A percentile compares a stretch with the other conserved stretches of the same genome.
Conservation (phyloP, 2,797 vertebrate species). For the Eulemur mongoz region DNA sequence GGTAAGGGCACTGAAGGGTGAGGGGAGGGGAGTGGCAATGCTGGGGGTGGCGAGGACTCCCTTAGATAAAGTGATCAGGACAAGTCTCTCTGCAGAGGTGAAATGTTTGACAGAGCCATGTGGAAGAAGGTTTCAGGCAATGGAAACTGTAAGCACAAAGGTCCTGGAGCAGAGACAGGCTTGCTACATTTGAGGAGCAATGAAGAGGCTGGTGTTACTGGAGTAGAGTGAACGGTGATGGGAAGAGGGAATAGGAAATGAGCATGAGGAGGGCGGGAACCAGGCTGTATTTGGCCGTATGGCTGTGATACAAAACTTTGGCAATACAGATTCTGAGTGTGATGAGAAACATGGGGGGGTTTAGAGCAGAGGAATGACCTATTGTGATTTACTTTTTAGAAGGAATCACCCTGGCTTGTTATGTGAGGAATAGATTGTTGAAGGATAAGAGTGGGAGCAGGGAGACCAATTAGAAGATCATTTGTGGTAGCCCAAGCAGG, state of each 20-base stretch:
- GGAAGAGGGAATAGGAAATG: neutral
- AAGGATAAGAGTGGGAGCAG: neutral
- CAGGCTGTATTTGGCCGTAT: neutral
- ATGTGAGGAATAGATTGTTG: neutral
- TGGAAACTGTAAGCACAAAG: neutral
- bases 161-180: neutral
- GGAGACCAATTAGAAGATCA: neutral
- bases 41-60: neutral
- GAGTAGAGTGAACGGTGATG: rapidly evolving
- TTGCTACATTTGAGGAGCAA: neutral
- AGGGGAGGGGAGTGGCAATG: neutral
- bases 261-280: neutral
- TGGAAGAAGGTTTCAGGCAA: neutral
- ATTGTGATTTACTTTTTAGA: neutral
- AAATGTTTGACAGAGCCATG: neutral
- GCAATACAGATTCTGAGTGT: neutral
- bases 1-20: neutral
- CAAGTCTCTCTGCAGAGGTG: neutral
- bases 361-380: neutral
- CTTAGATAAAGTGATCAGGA: neutral
- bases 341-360: neutral
- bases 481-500: neutral
- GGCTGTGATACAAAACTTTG: neutral
- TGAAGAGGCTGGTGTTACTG: neutral
- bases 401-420: neutral